Conservation (phyloP, 2,113 vertebrate genomes). For the Todiramphus saurophagus region DNA sequence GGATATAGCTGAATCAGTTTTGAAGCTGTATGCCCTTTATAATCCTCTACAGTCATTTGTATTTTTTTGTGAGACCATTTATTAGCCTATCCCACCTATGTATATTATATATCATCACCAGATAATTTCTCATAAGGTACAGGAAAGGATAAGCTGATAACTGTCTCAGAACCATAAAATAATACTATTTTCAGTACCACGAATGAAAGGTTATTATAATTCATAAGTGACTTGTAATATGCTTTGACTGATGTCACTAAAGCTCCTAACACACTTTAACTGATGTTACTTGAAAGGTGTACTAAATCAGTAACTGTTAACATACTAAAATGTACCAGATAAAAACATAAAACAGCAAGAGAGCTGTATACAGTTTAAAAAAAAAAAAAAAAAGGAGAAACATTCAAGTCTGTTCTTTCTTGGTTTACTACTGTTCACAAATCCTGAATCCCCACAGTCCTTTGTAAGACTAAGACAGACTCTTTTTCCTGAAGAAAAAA, state of each 20-base stretch:
- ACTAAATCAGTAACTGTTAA: not conserved
- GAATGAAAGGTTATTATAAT: not conserved
- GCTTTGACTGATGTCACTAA: not conserved
- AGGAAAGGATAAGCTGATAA: not conserved
- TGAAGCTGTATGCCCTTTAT: not conserved
- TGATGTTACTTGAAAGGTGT: not conserved
- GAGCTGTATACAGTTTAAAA: not conserved
- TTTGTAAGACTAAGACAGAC: not conserved
- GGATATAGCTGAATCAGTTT: not conserved
- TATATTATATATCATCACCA: not conserved
- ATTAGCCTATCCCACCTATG: not conserved
- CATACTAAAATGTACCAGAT: not conserved
- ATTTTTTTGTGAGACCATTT: not conserved
- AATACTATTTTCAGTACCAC: not conserved
- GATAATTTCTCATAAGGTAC: not conserved
- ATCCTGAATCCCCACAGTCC: not conserved
- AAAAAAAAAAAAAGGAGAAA: not conserved
- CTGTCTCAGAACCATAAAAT: not conserved
- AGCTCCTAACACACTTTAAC: not conserved
- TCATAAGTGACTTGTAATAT: not conserved
- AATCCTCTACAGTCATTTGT: not conserved
- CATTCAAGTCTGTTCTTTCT: not conserved
- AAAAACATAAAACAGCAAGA: not conserved
- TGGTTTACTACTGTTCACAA: not conserved
- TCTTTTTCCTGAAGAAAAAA: rapidly evolving